Evolutionary conservation across 2,113 vertebrate genomes (phyloP), one percentile per base, ranked within the genome.

Genomic region (Carassius auratus): DNA sequence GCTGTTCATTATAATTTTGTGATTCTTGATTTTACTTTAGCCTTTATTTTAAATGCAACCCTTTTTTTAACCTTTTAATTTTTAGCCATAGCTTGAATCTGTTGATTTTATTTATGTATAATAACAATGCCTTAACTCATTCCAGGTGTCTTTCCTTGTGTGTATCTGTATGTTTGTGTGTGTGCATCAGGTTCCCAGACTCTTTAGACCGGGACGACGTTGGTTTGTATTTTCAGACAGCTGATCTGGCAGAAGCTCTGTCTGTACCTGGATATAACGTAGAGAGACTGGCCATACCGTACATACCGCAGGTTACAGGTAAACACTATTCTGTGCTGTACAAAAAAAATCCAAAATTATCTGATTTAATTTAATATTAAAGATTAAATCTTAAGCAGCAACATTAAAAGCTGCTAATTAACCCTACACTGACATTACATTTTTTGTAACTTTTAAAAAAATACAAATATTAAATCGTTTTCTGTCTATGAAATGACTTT

Each of bases 271-370:
- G 97, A 48, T 99, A 99, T 91, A 96, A 95, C 23, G 95, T 96
- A 6, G 98, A 99, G 89, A 94, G 96, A 21, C 84, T 99, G 3
- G 94, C 96, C 0, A 89, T 97, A 42, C 96, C 97, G 0, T 99
- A 99, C 0, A 93, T 99, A 0, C 98, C 98, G 0, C 98, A 99
- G 87, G 97, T 96, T 62, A 99, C 97, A 96, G 97, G 98, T 99
- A 84, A 45, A 23, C 55, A 13, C 1, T 19, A 21, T 19, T 26
- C 55, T 26, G 1, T 36, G 50, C n/a, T 42, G 26, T 13, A 23
- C 3, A 48, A n/a, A 42, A 59, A 4, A 4, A 23, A 26, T 42
- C 42, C 1, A 17, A 19, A 2, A 3, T 77, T 57, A 68, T 33
- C 64, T 17, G 14, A 68, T 68, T 62, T 62, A 4, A 26, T 62